Evolutionary conservation across 1,140 invertebrate genomes (phyloP).

Genomic region (Bombyx mori): ASM3026992v2 NC_085109.1:641001-641500

Average conservation of each 20-base stretch:
- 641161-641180: neutral
- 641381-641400: conserved; percentile 18
- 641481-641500: conserved; percentile 29
- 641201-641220: neutral
- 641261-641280: conserved; percentile 25
- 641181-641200: neutral
- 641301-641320: conserved; percentile 13
- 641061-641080: neutral
- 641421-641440: neutral
- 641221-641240: conserved; percentile 8
- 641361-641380: conserved; percentile 21
- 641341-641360: conserved; percentile 20
- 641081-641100: neutral
- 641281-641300: conserved; percentile 6
- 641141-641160: neutral
- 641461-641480: conserved; percentile 20
- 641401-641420: neutral
- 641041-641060: neutral
- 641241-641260: conserved; percentile 23
- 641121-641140: neutral
- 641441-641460: conserved; percentile 12
- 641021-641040: conserved; percentile 12
- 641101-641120: neutral
- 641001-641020: neutral
- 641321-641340: conserved; percentile 18